phyloP scores from a whole-genome alignment of 64 coral and sea anemone species.

The Acropora tenuis region DNA sequence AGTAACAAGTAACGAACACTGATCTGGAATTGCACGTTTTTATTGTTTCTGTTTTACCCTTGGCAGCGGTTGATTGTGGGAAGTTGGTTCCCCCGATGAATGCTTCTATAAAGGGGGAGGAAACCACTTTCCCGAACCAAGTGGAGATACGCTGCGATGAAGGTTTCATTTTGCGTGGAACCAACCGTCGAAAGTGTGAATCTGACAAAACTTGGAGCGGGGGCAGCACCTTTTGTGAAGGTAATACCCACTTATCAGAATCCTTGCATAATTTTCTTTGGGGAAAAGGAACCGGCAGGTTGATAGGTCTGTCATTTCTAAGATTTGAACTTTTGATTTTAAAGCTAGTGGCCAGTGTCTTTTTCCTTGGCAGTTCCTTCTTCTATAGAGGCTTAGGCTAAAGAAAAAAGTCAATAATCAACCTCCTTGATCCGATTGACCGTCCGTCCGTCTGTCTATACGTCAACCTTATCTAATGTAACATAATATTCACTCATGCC shows the following conservation, averaged over 20 bases:
- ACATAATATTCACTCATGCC: too few species aligned
- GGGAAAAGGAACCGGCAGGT: too few species aligned
- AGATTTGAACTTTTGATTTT: too few species aligned
- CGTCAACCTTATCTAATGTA: neutral
- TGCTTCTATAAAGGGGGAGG: constrained; percentile 24
- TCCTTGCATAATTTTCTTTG: too few species aligned
- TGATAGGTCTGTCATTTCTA: too few species aligned
- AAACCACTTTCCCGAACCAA: constrained; percentile 50
- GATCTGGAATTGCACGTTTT: too few species aligned
- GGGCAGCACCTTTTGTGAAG: constrained; percentile 1
- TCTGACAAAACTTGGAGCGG: constrained; percentile 60
- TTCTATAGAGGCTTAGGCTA: too few species aligned
- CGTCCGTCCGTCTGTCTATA: constrained; percentile 21
- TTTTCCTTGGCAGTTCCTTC: too few species aligned
- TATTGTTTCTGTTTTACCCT: too few species aligned
- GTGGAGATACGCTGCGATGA: constrained; percentile 49
- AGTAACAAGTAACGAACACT: too few species aligned
- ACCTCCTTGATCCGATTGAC: neutral
- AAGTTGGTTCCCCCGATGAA: constrained; percentile 50
- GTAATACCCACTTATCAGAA: neutral
- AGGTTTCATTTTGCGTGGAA: constrained; percentile 50
- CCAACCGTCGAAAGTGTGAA: constrained; percentile 43
- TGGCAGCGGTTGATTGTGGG: constrained; percentile 59
- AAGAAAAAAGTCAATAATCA: neutral
- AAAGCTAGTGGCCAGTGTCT: too few species aligned